These are phyloP conservation scores for Potorous gilbertii DNA, from an alignment of 2,797 vertebrate genomes.

Conservation along the genomic window DNA sequence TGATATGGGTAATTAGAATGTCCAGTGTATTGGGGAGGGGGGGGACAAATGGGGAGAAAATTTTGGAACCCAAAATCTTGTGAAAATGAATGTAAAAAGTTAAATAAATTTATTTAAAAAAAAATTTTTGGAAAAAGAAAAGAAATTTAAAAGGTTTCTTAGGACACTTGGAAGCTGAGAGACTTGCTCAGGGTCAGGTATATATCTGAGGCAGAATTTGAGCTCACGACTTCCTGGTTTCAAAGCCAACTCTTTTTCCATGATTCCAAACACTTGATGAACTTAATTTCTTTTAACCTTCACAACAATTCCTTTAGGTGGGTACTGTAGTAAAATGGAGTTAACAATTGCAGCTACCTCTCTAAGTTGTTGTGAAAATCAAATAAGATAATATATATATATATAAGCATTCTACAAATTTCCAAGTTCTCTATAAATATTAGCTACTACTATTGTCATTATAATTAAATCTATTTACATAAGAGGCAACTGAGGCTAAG, in stretches of 20 bases:
- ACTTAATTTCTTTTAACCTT: neutral
- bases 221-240: neutral
- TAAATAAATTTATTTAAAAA: too few species aligned
- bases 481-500: neutral
- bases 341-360: neutral
- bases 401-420: neutral
- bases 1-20: too few species aligned
- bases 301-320: neutral
- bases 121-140: too few species aligned
- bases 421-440: neutral
- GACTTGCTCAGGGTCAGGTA: neutral
- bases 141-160: too few species aligned
- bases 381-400: neutral
- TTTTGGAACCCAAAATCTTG: too few species aligned
- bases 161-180: neutral
- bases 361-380: neutral
- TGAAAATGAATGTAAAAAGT: too few species aligned
- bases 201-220: neutral
- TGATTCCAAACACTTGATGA: neutral
- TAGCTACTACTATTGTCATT: neutral
- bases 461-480: neutral
- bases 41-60: too few species aligned
- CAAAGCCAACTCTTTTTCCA: neutral
- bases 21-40: too few species aligned
- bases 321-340: neutral